A percentile compares a stretch with the other conserved stretches of the same genome.
These are phyloP conservation scores for Silurus asotus DNA, from an alignment of 2,113 vertebrate genomes.

Conservation along the genomic window DNA sequence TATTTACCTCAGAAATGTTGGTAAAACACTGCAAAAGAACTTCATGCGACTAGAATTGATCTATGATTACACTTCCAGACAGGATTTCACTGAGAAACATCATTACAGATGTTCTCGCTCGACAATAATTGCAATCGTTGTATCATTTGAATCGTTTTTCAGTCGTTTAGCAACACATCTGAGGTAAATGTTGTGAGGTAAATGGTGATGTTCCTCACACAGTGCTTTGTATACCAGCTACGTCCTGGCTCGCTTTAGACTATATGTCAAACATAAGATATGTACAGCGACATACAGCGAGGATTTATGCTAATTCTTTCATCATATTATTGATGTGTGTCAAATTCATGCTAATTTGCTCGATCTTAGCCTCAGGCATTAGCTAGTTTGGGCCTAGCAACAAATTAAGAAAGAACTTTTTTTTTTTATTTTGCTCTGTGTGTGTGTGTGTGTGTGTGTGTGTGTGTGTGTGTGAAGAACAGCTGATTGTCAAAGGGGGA, in stretches of 20 bases:
- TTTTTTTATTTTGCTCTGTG: background rate
- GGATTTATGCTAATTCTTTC: background rate
- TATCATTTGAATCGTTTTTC: background rate
- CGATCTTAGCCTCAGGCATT: background rate
- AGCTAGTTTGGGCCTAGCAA: background rate
- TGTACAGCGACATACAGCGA: background rate
- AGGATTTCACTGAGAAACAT: background rate
- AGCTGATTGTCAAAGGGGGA: constrained; percentile 56
- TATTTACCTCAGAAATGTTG: background rate
- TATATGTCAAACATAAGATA: background rate
- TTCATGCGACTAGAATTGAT: background rate
- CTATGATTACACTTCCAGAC: background rate
- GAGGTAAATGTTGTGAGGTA: background rate
- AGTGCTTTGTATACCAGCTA: background rate
- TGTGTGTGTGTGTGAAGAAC: constrained; percentile 47
- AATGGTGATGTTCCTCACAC: background rate
- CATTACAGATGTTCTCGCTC: background rate
- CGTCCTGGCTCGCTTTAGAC: background rate
- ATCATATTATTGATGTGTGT: background rate
- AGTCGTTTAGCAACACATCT: background rate
- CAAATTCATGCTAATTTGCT: background rate
- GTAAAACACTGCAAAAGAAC: background rate
- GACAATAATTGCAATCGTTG: too few relatives aligned
- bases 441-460: constrained; percentile 13
- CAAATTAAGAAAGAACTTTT: background rate